Conservation (phyloP, 1,140 invertebrate species). For the Solenopsis fugax region DNA sequence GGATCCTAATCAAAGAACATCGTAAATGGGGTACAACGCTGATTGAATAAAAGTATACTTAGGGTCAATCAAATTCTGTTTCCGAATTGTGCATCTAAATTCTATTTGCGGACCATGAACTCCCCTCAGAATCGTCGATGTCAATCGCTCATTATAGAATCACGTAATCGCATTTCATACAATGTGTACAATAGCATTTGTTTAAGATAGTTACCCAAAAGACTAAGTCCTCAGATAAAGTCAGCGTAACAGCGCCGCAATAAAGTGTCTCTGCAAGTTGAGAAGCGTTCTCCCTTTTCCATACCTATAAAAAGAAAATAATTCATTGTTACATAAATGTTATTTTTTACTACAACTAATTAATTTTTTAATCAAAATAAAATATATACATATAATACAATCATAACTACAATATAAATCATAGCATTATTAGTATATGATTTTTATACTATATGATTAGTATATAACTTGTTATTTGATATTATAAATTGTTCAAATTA, state of each 20-base stretch:
- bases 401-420: neutral
- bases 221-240: conserved; percentile 44
- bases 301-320: conserved; percentile 38
- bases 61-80: conserved; percentile 41
- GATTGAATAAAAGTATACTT: conserved; percentile 65
- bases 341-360: neutral
- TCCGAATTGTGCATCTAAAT: conserved; percentile 48
- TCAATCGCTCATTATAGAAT: conserved; percentile 53
- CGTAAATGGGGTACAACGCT: conserved; percentile 54
- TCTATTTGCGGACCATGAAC: conserved; percentile 31
- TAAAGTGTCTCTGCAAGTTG: conserved; percentile 44
- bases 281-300: conserved; percentile 15
- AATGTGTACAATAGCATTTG: conserved; percentile 45
- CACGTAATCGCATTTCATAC: conserved; percentile 21
- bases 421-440: no score
- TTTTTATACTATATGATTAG: no score
- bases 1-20: conserved; percentile 49
- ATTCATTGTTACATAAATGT: neutral
- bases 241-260: conserved; percentile 16
- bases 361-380: conserved; percentile 10
- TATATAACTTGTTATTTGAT: no score
- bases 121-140: conserved; percentile 7
- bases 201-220: conserved; percentile 50
- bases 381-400: neutral
- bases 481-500: neutral